Conservation (phyloP, 2,888 invertebrate species). For the Drosophila pseudotakahashii region DNA sequence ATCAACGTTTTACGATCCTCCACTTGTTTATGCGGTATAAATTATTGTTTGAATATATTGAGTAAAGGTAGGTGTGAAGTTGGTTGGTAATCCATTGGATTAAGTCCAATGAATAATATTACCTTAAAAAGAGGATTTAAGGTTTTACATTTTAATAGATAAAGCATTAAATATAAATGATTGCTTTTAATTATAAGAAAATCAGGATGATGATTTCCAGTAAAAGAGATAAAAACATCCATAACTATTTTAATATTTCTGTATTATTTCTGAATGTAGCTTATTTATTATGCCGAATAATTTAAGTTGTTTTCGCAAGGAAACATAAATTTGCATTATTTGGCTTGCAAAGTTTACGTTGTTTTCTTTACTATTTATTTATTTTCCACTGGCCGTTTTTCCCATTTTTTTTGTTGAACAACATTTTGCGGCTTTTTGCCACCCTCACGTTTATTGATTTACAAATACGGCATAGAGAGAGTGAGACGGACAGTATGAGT, state of each 20-base stretch:
- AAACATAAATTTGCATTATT: not conserved
- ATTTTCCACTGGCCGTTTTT: slow-evolving; percentile 2
- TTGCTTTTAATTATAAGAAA: too few species aligned
- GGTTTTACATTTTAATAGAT: not conserved
- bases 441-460: slow-evolving; percentile 79
- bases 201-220: too few species aligned
- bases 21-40: not conserved
- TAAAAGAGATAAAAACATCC: too few species aligned
- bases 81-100: not conserved
- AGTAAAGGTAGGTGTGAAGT: not conserved
- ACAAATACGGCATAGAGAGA: slow-evolving; percentile 58
- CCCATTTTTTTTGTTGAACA: slow-evolving; percentile 38
- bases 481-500: slow-evolving; percentile 18
- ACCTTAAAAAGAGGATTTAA: not conserved
- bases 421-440: slow-evolving; percentile 74
- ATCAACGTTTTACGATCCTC: not conserved
- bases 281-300: not conserved
- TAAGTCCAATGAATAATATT: not conserved
- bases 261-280: not conserved
- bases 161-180: not conserved
- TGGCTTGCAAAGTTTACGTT: not conserved
- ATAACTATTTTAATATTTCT: not conserved
- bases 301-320: not conserved
- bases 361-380: slow-evolving; percentile 34
- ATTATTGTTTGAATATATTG: not conserved